Evolutionary conservation across 2,888 invertebrate genomes (phyloP), one percentile per base, ranked within the genome.

Genomic region (Platynereis dumerilii): DNA sequence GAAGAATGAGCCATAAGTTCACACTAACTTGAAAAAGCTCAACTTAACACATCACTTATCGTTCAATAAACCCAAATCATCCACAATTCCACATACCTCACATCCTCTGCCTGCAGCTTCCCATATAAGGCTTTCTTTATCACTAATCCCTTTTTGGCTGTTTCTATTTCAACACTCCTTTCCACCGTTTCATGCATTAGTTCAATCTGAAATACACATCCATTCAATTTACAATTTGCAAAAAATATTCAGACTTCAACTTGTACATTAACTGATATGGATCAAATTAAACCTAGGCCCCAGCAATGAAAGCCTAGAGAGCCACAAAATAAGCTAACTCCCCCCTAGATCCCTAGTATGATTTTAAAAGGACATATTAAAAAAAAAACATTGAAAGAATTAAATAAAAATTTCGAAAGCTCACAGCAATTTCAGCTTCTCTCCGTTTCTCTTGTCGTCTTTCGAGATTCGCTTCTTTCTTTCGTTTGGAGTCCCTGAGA

Each of bases 171-270:
- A 64, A 89, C 87, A 71, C 92, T 93, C 70, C 96, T 88, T 42
- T 91, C 89, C 77, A 93, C 95, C 0, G 94, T 93, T 68, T 92
- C 93, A 74, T 89, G 88, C 97, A 99, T 97, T 57, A 99, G 85
- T 69, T 93, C 92, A 26, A 80, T 64, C 82, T 84, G 71, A 55
- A n/a, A 55, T 15, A 55, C 27, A 20, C 22, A 20, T 7, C 10
- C 20, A 12, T 7, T 15, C 17, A 12, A n/a, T n/a, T n/a, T n/a
- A n/a, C n/a, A n/a, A n/a, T n/a, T n/a, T 42, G 42, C 12, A 42
- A 42, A 42, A 42, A 42, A 15, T 42, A 15, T 15, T 42, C 42
- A 15, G 10, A 42, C 42, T 15, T 42, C 12, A 15, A n/a, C n/a
- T n/a, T n/a, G n/a, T n/a, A n/a, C n/a, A n/a, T n/a, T n/a, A n/a